phyloP scores from a whole-genome alignment of 2,113 vertebrate genomes.

The Nothoprocta pentlandii region DNA sequence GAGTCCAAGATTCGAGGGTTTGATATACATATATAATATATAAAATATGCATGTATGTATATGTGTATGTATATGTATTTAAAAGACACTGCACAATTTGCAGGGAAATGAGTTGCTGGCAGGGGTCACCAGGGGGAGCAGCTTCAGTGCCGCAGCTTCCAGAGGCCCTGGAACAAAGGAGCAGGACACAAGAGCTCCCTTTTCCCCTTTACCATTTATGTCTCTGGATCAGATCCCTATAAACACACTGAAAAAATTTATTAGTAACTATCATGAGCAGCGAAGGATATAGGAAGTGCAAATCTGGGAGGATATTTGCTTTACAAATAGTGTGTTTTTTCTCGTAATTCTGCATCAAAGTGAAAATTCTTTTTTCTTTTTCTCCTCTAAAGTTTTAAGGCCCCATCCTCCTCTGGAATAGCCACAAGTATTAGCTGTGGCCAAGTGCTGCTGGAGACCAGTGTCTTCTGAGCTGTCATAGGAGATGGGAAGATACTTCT shows the following conservation, averaged over 20 bases:
- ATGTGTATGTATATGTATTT: too few species aligned
- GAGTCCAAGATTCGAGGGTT: too few species aligned
- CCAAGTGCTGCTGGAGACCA: background rate
- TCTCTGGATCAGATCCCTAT: background rate
- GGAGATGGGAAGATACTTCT: background rate
- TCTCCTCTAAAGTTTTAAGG: background rate
- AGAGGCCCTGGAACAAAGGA: background rate
- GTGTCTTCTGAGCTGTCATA: background rate
- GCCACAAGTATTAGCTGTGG: background rate
- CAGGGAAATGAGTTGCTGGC: background rate
- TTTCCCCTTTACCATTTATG: background rate
- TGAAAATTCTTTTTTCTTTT: background rate
- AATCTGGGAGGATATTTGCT: background rate
- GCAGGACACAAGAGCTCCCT: background rate
- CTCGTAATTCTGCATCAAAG: background rate
- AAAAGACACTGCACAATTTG: background rate
- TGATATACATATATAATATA: too few species aligned
- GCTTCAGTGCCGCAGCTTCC: accelerated
- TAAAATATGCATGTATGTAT: too few species aligned
- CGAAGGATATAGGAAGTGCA: accelerated
- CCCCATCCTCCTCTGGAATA: background rate
- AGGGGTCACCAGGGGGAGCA: background rate
- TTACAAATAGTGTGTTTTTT: background rate
- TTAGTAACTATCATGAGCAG: accelerated
- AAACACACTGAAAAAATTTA: accelerated